A percentile compares a stretch with the other conserved stretches of the same genome.
These are phyloP conservation scores for Neoitamus cyanurus DNA, from an alignment of 2,888 invertebrate species.

Conservation along the genomic window DNA sequence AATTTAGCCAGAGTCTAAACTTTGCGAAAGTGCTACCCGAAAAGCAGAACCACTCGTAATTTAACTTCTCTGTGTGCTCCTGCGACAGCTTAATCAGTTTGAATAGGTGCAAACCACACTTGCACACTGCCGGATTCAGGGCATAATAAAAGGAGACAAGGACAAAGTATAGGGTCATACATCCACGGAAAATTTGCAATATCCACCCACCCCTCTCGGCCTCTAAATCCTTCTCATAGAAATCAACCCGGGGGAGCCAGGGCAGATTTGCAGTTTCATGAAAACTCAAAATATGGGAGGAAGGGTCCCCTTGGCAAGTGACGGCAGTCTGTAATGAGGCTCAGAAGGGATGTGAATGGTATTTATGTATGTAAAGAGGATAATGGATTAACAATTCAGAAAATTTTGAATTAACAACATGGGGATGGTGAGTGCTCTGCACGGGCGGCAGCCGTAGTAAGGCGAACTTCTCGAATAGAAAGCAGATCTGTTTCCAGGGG, in stretches of 20 bases:
- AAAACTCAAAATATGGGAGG: slow-evolving; percentile 33
- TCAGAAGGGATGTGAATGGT: slow-evolving; percentile 13
- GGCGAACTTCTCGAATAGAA: slow-evolving; percentile 19
- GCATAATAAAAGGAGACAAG: slow-evolving; percentile 35
- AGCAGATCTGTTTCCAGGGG: background rate
- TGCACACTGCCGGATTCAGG: background rate
- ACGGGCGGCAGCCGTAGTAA: background rate
- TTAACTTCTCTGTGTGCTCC: background rate
- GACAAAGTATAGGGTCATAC: slow-evolving; percentile 36
- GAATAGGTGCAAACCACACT: slow-evolving; percentile 13
- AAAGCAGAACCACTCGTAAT: background rate
- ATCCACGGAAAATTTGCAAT: slow-evolving; percentile 30
- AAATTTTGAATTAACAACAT: slow-evolving; percentile 42
- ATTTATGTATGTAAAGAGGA: slow-evolving; percentile 47
- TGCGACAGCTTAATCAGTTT: slow-evolving; percentile 5
- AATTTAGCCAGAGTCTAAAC: background rate
- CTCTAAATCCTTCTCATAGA: slow-evolving; percentile 32
- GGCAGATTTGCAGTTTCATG: slow-evolving; percentile 35
- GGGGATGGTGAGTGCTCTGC: background rate
- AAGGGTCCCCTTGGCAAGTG: slow-evolving; percentile 4
- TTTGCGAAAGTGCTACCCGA: background rate
- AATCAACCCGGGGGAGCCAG: slow-evolving; percentile 10
- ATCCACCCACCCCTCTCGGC: background rate
- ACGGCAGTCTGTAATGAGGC: slow-evolving; percentile 28
- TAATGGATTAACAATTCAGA: slow-evolving; percentile 47